Percentiles rank a stretch among this genome's conserved stretches.
These are phyloP conservation scores for Pachymerium ferrugineum DNA, from an alignment of 2,888 invertebrate genomes.

Conservation along the genomic window DNA sequence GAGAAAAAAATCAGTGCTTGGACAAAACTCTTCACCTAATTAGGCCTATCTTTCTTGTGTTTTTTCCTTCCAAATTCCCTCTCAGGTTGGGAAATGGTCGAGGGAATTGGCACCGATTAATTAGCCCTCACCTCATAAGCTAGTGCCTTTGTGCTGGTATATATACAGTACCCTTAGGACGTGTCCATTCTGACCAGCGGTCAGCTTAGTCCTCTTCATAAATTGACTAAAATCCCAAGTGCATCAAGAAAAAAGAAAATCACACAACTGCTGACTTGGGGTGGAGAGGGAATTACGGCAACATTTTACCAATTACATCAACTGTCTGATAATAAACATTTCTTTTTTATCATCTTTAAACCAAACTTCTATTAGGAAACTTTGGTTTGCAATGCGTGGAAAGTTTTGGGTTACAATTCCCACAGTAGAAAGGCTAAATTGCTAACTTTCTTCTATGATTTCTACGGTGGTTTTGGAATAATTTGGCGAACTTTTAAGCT, in stretches of 20 bases:
- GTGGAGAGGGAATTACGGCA: constrained; percentile 5
- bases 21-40: constrained; percentile 27
- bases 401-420: too few relatives aligned
- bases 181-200: constrained; percentile 23
- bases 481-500: too few relatives aligned
- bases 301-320: constrained; percentile 27
- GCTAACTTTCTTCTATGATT: too few relatives aligned
- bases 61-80: background rate
- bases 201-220: constrained; percentile 25
- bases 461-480: too few relatives aligned
- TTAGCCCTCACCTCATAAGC: constrained; percentile 27
- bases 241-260: constrained; percentile 11
- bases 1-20: background rate
- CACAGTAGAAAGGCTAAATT: too few relatives aligned
- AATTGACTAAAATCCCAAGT: constrained; percentile 5
- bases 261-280: constrained; percentile 22
- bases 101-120: constrained; percentile 24
- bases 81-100: background rate
- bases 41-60: constrained; percentile 16
- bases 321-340: constrained; percentile 24
- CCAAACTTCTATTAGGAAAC: too few relatives aligned
- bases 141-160: constrained; percentile 10
- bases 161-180: constrained; percentile 22
- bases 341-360: background rate
- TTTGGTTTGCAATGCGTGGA: too few relatives aligned